Base-by-base conservation (phyloP, 2,888 invertebrate species). In the Nephrotoma guestfalica region DNA sequence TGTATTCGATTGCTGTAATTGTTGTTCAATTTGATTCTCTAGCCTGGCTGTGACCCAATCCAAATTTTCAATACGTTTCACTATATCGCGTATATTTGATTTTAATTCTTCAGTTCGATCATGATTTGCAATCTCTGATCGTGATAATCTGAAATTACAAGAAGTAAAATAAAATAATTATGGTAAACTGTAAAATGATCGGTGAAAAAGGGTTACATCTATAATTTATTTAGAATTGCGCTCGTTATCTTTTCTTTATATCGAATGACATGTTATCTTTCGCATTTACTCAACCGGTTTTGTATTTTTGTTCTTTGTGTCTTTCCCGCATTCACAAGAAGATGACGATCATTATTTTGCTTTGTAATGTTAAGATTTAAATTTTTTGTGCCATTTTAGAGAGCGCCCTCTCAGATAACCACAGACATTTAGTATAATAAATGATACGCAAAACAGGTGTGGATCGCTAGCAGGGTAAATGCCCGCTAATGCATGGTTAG, bases 21-120 rank as follows among this genome's bases (percentile, higher is more conserved):
- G 88, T 15, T 90, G 90, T 51, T 92, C 92, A 86, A 93, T 87
- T 7, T 90, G 89, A 15, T 89, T 89, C 2, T 91, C 90, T 1
- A 90, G 89, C 86, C 91, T 89, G 0, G 90, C 90, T 83, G 90
- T 90, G 86, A 92, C 90, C 88, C 90, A 91, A 88, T 93, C 93
- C 7, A 92, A 88, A 41, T 90, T 89, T 86, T 92, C 91, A 57
- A 92, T 87, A 47, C 91, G 89, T 41, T 90, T 89, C 45, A 89
- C 89, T 40, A 91, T 89, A 86, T 93, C 91, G 86, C 91, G 88
- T 85, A 93, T 89, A 87, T 92, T 92, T 0, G 89, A 89, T 57
- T 89, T 89, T 83, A 93, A 87, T 0, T 90, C 90, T 15, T 92
- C 92, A 87, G 91, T 89, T 83, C 91, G 91, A 15, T 91, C 92